phyloP scores from a whole-genome alignment of 2,797 vertebrate genomes.

The Coreius guichenoti region DNA sequence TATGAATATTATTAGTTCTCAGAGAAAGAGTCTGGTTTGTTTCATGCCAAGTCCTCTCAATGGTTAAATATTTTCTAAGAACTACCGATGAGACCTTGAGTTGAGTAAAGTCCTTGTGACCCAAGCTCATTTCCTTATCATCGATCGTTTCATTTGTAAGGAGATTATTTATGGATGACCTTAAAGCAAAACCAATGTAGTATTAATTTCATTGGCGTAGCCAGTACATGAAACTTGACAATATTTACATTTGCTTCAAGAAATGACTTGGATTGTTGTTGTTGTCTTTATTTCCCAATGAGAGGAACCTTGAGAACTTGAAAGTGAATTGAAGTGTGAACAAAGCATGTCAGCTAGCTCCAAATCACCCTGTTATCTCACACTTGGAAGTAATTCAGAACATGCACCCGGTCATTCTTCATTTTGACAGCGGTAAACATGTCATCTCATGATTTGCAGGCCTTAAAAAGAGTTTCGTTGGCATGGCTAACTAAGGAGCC shows the following conservation, averaged over 20 bases:
- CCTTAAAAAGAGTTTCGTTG: constrained; percentile 19
- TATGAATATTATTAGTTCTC: background rate
- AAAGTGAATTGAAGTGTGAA: constrained; percentile 21
- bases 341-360: constrained; percentile 14
- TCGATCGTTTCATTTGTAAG: constrained; percentile 14
- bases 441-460: constrained; percentile 39
- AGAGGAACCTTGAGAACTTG: background rate
- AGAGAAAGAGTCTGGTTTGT: background rate
- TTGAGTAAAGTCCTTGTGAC: constrained; percentile 30
- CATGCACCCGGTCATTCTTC: constrained; percentile 17
- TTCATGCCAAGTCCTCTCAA: background rate
- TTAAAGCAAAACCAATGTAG: constrained; percentile 16
- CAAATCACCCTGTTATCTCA: constrained; percentile 24
- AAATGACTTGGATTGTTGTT: background rate
- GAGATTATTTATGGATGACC: constrained; percentile 8
- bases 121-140: constrained; percentile 27
- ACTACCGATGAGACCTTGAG: constrained; percentile 21
- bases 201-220: background rate
- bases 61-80: constrained; percentile 53
- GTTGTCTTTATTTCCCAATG: background rate
- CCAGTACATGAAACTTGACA: background rate
- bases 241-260: background rate
- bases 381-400: constrained; percentile 21
- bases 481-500: constrained; percentile 32
- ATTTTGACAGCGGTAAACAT: constrained; percentile 44